A percentile compares a stretch with the other conserved stretches of the same genome.
Evolutionary conservation across 2,888 invertebrate genomes (phyloP).

Genomic region (Eudemis profundana): DNA sequence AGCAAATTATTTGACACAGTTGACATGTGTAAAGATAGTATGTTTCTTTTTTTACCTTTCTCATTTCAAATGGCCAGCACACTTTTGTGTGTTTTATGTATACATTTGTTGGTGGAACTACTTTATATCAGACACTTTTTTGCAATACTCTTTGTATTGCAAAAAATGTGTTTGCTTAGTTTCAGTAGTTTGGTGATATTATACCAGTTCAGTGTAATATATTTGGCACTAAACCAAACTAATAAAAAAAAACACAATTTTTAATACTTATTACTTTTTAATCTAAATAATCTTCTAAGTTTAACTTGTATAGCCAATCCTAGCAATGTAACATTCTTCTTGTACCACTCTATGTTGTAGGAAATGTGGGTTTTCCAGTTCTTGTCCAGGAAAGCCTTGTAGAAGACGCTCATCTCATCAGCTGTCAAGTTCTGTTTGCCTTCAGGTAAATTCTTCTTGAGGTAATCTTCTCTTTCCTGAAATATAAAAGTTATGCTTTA

Average conservation of each 20-base stretch:
- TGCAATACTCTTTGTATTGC: too few relatives aligned
- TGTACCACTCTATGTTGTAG: constrained; percentile 94
- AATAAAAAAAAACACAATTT: constrained; percentile 32
- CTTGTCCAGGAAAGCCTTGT: constrained; percentile 93
- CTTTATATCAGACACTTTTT: too few relatives aligned
- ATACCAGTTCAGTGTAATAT: constrained; percentile 31
- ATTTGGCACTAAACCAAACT: too few relatives aligned
- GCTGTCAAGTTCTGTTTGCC: constrained; percentile 86
- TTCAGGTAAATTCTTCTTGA: constrained; percentile 77
- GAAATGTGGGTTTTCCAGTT: constrained; percentile 90
- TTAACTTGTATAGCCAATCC: constrained; percentile 86
- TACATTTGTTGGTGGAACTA: not conserved
- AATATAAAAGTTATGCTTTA: constrained; percentile 48
- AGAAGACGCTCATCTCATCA: constrained; percentile 95
- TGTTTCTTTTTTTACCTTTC: constrained; percentile 29
- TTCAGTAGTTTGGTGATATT: constrained; percentile 23
- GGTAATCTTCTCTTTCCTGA: constrained; percentile 86
- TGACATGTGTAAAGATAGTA: constrained; percentile 44
- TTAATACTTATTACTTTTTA: constrained; percentile 57
- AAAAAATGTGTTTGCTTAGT: too few relatives aligned
- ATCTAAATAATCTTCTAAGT: constrained; percentile 69
- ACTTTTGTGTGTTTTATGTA: not conserved
- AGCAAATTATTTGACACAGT: constrained; percentile 55
- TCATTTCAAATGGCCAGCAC: constrained; percentile 2
- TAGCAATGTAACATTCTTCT: constrained; percentile 89